Conservation (phyloP, 2,888 invertebrate genomes). For the Odontomyia ornata region DNA sequence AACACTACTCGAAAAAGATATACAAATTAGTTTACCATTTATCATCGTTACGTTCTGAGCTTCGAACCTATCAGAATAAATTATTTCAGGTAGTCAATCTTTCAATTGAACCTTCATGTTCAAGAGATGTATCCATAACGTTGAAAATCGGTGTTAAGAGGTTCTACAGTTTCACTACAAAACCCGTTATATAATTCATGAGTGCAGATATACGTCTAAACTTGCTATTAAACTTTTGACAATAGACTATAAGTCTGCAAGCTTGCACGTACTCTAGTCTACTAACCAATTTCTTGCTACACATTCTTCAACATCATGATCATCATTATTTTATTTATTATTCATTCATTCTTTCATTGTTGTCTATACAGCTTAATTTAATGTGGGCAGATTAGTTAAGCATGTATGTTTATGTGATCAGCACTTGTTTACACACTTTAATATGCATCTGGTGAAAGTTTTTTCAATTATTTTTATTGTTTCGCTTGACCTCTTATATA, state of each 20-base stretch:
- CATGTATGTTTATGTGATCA: neutral
- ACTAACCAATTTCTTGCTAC: neutral
- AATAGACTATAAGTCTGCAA: too few species aligned
- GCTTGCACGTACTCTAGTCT: neutral
- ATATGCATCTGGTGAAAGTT: neutral
- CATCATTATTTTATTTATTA: neutral
- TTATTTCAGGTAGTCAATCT: too few species aligned
- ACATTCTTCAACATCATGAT: neutral
- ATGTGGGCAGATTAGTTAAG: neutral
- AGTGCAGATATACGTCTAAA: neutral
- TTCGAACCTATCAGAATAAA: too few species aligned
- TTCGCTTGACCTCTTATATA: too few species aligned
- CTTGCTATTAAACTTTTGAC: neutral
- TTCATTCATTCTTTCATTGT: neutral
- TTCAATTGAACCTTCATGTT: too few species aligned
- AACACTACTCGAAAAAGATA: too few species aligned
- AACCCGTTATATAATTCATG: conserved; percentile 14
- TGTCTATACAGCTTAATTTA: too few species aligned
- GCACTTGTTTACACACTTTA: neutral
- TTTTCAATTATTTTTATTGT: neutral
- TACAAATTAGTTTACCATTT: too few species aligned
- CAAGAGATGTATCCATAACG: too few species aligned
- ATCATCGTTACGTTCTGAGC: too few species aligned
- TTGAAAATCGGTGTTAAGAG: conserved; percentile 19
- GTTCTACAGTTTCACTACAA: neutral